A percentile compares a stretch with the other conserved stretches of the same genome.
phyloP scores from a whole-genome alignment of 2,113 vertebrate species.

The Rynchops niger region DNA sequence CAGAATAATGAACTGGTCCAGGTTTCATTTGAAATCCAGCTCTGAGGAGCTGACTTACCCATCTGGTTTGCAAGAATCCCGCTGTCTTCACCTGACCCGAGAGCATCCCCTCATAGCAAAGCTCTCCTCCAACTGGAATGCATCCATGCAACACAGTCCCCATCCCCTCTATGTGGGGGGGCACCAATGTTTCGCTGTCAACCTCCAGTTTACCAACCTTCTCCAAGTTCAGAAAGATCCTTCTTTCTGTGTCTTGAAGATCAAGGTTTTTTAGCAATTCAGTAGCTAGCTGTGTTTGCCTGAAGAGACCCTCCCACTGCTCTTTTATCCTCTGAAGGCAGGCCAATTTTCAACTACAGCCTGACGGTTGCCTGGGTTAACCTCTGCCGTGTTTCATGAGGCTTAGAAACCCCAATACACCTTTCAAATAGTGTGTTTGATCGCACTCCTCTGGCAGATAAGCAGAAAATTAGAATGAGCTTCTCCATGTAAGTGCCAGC shows the following conservation, averaged over 20 bases:
- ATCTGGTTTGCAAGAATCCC: conserved; percentile 31
- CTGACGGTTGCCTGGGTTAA: conserved; percentile 54
- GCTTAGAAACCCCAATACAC: conserved; percentile 19
- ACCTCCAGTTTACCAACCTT: background rate
- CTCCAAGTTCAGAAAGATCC: conserved; percentile 30
- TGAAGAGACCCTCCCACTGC: conserved; percentile 59
- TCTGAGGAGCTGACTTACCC: conserved; percentile 41
- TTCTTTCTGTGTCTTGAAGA: conserved; percentile 38
- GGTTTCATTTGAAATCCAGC: conserved; percentile 29
- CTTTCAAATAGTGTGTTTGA: conserved; percentile 7
- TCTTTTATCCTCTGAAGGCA: conserved; percentile 55
- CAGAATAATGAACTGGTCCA: background rate
- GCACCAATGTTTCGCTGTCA: background rate
- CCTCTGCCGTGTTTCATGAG: conserved; percentile 52
- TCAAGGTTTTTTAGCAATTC: conserved; percentile 52
- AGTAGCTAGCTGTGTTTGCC: conserved; percentile 29
- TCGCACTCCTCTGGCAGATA: conserved; percentile 38
- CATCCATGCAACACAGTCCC: background rate
- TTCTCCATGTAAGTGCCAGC: background rate
- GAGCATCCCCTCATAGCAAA: background rate
- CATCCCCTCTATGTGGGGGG: background rate
- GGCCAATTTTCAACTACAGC: conserved; percentile 50
- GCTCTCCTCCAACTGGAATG: background rate
- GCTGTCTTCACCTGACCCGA: background rate
- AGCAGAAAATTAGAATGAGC: background rate